Percentiles rank a stretch among this genome's conserved stretches.
Conservation (phyloP, 2,797 vertebrate species). For the Delichon dasypus region DNA sequence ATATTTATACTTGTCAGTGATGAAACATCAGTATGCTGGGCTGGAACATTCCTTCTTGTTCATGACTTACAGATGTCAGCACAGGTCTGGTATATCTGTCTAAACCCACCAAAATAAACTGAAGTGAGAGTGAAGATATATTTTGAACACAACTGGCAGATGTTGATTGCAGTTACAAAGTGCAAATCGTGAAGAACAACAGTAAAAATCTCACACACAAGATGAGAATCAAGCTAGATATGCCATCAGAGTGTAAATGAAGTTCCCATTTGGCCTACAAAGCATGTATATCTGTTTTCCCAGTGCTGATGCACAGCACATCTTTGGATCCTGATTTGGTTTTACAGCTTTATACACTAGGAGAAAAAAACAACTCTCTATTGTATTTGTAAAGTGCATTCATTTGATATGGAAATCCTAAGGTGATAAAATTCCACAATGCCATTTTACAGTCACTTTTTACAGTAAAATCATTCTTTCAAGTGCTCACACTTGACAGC, state of each 20-base stretch:
- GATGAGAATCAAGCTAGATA: not conserved
- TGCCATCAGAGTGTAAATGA: slow-evolving; percentile 12
- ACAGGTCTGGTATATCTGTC: slow-evolving; percentile 46
- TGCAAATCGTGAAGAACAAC: not conserved
- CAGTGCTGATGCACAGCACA: not conserved
- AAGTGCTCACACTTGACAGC: slow-evolving; percentile 30
- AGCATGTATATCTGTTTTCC: not conserved
- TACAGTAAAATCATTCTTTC: slow-evolving; percentile 36
- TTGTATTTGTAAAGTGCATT: slow-evolving; percentile 5
- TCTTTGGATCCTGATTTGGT: not conserved
- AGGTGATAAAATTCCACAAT: slow-evolving; percentile 34
- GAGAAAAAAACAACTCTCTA: not conserved
- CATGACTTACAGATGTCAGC: not conserved
- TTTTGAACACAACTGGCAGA: slow-evolving; percentile 29
- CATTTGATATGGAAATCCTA: slow-evolving; percentile 50
- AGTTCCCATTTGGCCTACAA: not conserved
- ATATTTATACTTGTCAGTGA: not conserved
- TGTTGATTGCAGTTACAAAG: not conserved
- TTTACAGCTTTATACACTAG: not conserved
- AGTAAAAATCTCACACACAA: not conserved
- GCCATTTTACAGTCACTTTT: slow-evolving; percentile 33
- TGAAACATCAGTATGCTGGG: not conserved
- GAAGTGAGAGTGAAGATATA: not conserved
- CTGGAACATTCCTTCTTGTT: not conserved
- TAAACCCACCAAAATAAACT: slow-evolving; percentile 35